Evolutionary conservation across 1,140 invertebrate genomes (phyloP).

Genomic region (Bombus polaris): DNA sequence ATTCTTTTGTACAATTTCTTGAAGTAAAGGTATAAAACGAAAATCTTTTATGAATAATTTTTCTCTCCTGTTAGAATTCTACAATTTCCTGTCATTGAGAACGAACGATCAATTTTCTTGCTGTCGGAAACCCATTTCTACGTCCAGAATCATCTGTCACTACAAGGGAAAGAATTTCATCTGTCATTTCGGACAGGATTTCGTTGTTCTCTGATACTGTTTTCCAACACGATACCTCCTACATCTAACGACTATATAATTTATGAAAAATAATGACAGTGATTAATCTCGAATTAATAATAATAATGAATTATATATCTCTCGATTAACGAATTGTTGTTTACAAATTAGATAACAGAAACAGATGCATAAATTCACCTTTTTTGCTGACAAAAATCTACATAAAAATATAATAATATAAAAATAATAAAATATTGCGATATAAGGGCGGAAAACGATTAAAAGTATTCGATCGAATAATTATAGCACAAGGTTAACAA

Average conservation of each 20-base stretch:
- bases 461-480: not conserved
- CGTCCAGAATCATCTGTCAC: not conserved
- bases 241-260: not conserved
- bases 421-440: not conserved
- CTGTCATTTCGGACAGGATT: not conserved
- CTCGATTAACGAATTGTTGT: not conserved
- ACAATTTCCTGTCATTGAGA: not conserved
- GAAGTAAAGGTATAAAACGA: not conserved
- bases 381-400: not conserved
- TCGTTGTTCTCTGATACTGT: not conserved
- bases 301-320: not conserved
- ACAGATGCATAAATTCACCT: not conserved
- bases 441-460: not conserved
- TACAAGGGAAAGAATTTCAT: not conserved
- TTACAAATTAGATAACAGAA: not conserved
- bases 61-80: not conserved
- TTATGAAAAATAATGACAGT: not conserved
- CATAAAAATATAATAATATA: not conserved
- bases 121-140: not conserved
- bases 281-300: not conserved
- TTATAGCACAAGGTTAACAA: not conserved
- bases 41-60: not conserved
- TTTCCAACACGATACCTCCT: not conserved
- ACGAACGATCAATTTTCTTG: constrained; percentile 2
- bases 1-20: not conserved